phyloP scores from a whole-genome alignment of 1,140 invertebrate genomes.

The Chionoecetes opilio region DNA sequence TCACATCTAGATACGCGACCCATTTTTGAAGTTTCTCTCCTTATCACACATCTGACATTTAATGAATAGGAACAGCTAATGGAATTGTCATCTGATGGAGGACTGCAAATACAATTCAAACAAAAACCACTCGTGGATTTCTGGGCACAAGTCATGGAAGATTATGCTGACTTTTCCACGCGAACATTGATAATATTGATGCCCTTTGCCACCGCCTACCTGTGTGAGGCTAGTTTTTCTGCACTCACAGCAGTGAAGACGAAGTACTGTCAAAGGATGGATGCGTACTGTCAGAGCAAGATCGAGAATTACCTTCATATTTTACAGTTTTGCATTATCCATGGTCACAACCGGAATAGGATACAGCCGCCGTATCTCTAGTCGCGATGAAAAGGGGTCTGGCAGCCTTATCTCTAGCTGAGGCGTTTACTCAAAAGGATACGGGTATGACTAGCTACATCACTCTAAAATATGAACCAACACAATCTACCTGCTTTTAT shows the following conservation, averaged over 20 bases:
- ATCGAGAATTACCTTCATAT: no score
- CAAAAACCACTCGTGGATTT: constrained; percentile 52
- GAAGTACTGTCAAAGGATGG: neutral
- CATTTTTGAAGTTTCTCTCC: constrained; percentile 37
- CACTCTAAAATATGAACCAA: no score
- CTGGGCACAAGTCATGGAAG: constrained; percentile 48
- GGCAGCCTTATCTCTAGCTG: no score
- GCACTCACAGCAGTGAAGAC: constrained; percentile 24
- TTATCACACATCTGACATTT: constrained; percentile 21
- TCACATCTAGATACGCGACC: neutral
- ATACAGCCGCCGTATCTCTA: no score
- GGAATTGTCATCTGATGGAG: constrained; percentile 17
- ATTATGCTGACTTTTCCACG: constrained; percentile 33
- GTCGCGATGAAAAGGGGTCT: no score
- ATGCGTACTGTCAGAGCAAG: no score
- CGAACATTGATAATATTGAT: constrained; percentile 34
- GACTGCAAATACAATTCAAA: constrained; percentile 41
- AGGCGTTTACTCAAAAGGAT: no score
- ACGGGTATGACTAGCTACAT: no score
- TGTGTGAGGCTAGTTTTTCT: constrained; percentile 47
- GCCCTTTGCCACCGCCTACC: constrained; percentile 33
- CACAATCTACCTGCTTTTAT: no score
- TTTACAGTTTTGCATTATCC: no score
- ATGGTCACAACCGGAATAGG: no score
- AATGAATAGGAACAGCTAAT: neutral